Percentiles rank a stretch among this genome's conserved stretches.
These are phyloP conservation scores for Halesus radiatus DNA, from an alignment of 1,140 invertebrate species.

Conservation along the genomic window DNA sequence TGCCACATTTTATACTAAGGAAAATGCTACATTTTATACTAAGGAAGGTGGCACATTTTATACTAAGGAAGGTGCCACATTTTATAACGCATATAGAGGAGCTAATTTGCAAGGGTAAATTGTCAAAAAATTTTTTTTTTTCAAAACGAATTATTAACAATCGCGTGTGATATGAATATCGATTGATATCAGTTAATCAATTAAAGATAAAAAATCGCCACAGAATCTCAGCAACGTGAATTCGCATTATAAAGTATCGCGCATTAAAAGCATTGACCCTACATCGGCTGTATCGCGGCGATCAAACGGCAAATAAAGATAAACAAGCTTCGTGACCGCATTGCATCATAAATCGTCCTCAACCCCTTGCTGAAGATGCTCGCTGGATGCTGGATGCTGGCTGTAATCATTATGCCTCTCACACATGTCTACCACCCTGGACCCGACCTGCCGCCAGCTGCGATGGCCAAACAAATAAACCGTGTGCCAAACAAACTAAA, in stretches of 20 bases:
- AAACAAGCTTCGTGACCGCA: conserved; percentile 55
- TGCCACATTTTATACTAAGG: too few relatives aligned
- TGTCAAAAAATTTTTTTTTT: too few relatives aligned
- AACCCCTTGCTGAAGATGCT: conserved; percentile 39
- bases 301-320: conserved; percentile 55
- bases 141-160: neutral
- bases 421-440: conserved; percentile 42
- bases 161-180: conserved; percentile 42
- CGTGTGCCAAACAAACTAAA: too few relatives aligned
- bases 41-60: too few relatives aligned
- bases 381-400: neutral
- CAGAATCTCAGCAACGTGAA: neutral
- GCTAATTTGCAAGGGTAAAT: too few relatives aligned
- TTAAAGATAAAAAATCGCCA: conserved; percentile 35
- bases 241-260: neutral
- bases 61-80: too few relatives aligned
- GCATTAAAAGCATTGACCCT: neutral
- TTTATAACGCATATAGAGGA: too few relatives aligned
- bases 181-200: conserved; percentile 51
- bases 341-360: conserved; percentile 51
- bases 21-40: too few relatives aligned
- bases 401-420: conserved; percentile 53
- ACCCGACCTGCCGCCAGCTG: neutral
- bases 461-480: too few relatives aligned
- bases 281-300: conserved; percentile 15